A percentile compares a stretch with the other conserved stretches of the same genome.
Evolutionary conservation across 2,888 invertebrate genomes (phyloP).

Genomic region (Pammene aurita): DNA sequence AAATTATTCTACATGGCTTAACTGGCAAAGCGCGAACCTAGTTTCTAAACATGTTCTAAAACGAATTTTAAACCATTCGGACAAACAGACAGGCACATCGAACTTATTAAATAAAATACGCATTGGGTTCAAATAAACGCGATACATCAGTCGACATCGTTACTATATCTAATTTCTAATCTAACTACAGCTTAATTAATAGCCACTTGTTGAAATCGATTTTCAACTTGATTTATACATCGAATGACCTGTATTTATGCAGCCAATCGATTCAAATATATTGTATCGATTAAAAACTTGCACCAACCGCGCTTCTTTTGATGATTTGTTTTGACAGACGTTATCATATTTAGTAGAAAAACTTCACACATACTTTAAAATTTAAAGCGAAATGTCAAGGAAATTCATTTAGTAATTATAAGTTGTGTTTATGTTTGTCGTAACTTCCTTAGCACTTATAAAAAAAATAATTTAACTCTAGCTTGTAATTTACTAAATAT

Average conservation of each 20-base stretch:
- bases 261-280: slow-evolving; percentile 67
- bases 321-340: slow-evolving; percentile 60
- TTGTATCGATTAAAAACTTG: slow-evolving; percentile 65
- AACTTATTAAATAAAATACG: not conserved
- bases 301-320: slow-evolving; percentile 54
- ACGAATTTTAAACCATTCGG: too few relatives aligned
- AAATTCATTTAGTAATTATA: slow-evolving; percentile 43
- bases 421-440: slow-evolving; percentile 27
- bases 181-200: slow-evolving; percentile 83
- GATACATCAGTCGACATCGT: slow-evolving; percentile 68
- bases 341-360: slow-evolving; percentile 45
- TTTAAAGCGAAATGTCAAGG: slow-evolving; percentile 62
- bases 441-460: slow-evolving; percentile 36
- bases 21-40: too few relatives aligned
- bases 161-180: slow-evolving; percentile 80
- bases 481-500: slow-evolving; percentile 39
- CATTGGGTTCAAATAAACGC: slow-evolving; percentile 46
- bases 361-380: slow-evolving; percentile 35
- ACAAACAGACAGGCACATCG: slow-evolving; percentile 4
- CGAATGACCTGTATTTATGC: slow-evolving; percentile 77
- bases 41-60: too few relatives aligned
- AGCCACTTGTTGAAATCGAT: slow-evolving; percentile 83
- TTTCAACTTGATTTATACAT: slow-evolving; percentile 80
- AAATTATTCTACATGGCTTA: too few relatives aligned
- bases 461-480: slow-evolving; percentile 38